phyloP scores from a whole-genome alignment of 2,797 vertebrate genomes.

The Lerista edwardsae region DNA sequence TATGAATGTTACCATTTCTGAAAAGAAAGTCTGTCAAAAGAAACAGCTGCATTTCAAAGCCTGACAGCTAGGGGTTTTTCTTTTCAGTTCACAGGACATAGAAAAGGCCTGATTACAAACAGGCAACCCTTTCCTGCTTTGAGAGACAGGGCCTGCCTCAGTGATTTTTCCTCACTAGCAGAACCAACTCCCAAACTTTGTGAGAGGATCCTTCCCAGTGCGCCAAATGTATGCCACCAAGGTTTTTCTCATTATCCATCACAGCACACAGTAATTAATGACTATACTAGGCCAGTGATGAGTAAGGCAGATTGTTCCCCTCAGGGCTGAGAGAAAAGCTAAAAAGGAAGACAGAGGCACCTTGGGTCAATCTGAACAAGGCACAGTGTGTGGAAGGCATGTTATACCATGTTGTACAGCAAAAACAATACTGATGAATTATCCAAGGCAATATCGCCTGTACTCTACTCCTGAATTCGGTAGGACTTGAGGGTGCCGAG shows the following conservation, averaged over 20 bases:
- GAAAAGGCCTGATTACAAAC: constrained; percentile 26
- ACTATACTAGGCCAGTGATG: constrained; percentile 12
- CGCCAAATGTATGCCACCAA: constrained; percentile 51
- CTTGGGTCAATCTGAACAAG: not conserved
- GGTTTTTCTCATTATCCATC: not conserved
- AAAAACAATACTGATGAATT: not conserved
- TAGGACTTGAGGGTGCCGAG: accelerated
- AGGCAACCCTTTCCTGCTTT: constrained; percentile 41
- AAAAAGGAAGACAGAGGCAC: not conserved
- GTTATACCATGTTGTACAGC: accelerated
- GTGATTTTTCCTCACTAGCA: constrained; percentile 45
- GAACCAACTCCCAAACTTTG: constrained; percentile 44
- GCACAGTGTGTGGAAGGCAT: not conserved
- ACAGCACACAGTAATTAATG: constrained; percentile 29
- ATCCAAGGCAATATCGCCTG: not conserved
- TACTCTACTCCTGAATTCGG: accelerated
- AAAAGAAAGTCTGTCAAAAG: constrained; percentile 67
- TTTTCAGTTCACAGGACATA: constrained; percentile 47
- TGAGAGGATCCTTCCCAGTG: constrained; percentile 26
- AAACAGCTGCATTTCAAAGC: constrained; percentile 54
- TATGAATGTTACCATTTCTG: constrained; percentile 46
- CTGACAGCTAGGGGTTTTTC: constrained; percentile 44
- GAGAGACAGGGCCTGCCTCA: constrained; percentile 56
- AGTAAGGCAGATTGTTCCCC: constrained; percentile 5
- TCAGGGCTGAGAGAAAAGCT: not conserved